phyloP scores from a whole-genome alignment of 2,888 invertebrate species.

The Brachycybe producta region DNA sequence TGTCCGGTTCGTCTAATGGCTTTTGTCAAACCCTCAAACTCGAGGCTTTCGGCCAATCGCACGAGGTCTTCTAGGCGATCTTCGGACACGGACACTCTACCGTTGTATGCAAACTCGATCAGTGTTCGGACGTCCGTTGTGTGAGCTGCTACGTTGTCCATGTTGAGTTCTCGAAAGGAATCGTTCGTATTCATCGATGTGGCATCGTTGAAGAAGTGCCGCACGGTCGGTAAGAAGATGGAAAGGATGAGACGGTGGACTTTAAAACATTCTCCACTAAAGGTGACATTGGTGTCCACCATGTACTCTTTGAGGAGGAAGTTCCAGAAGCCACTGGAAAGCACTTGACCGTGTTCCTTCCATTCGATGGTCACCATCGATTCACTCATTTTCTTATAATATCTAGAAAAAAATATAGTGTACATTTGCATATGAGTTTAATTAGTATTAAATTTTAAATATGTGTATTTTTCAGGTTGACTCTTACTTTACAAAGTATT shows the following conservation, averaged over 20 bases:
- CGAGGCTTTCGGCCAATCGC: not conserved
- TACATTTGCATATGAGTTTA: too few relatives aligned
- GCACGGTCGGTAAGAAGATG: conserved; percentile 1
- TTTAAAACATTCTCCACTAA: not conserved
- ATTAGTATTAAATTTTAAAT: too few relatives aligned
- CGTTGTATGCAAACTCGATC: conserved; percentile 4
- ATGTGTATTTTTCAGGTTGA: too few relatives aligned
- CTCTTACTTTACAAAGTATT: too few relatives aligned
- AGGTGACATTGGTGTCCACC: conserved; percentile 2
- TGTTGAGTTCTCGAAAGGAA: not conserved
- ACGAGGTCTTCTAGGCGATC: not conserved
- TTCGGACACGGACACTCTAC: not conserved
- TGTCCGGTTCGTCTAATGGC: conserved; percentile 2
- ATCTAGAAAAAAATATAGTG: too few relatives aligned
- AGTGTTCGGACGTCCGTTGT: not conserved
- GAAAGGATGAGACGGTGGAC: conserved; percentile 3
- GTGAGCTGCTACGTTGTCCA: conserved; percentile 1
- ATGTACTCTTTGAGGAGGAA: conserved; percentile 1
- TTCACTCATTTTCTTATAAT: too few relatives aligned
- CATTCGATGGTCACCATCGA: too few relatives aligned
- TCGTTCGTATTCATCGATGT: not conserved
- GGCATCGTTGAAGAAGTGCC: not conserved
- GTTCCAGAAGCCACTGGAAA: not conserved
- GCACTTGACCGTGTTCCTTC: not conserved
- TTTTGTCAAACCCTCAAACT: not conserved